These are phyloP conservation scores for Lagocephalus sceleratus DNA, from an alignment of 2,797 vertebrate species.

Conservation along the genomic window DNA sequence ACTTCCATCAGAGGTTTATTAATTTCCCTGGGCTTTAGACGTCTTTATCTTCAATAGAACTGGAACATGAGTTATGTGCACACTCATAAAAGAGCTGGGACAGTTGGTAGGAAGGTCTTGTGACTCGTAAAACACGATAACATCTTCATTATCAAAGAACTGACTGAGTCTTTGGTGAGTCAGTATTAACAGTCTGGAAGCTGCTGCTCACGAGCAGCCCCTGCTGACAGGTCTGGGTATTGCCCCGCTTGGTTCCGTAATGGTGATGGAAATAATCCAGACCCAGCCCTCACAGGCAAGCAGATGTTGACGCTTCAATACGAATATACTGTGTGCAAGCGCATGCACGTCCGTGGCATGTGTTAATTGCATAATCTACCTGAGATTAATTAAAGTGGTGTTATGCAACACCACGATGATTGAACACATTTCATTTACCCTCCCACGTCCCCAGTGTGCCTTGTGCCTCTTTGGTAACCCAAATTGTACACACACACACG, in stretches of 20 bases:
- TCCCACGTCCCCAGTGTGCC: conserved; percentile 60
- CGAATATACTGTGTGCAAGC: conserved; percentile 2
- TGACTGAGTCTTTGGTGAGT: not conserved
- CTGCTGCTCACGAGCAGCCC: conserved; percentile 5
- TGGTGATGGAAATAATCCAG: not conserved
- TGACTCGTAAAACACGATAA: not conserved
- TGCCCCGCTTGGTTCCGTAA: not conserved
- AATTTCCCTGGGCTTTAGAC: no score
- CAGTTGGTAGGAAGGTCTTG: not conserved
- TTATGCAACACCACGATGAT: conserved; percentile 58
- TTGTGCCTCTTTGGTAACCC: conserved; percentile 49
- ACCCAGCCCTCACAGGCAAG: conserved; percentile 17
- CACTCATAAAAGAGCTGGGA: not conserved
- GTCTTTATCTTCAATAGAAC: no score
- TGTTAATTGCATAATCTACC: conserved; percentile 48
- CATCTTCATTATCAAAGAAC: not conserved
- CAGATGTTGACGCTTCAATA: conserved; percentile 39
- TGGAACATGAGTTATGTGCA: not conserved
- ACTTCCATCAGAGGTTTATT: no score
- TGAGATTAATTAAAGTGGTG: conserved; percentile 46
- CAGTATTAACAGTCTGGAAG: not conserved
- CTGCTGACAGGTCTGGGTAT: conserved; percentile 22
- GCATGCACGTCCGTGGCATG: conserved; percentile 10
- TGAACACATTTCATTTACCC: conserved; percentile 55
- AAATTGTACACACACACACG: conserved; percentile 35